phyloP scores from a whole-genome alignment of 2,113 vertebrate species.

The Syngnathus floridae region DNA sequence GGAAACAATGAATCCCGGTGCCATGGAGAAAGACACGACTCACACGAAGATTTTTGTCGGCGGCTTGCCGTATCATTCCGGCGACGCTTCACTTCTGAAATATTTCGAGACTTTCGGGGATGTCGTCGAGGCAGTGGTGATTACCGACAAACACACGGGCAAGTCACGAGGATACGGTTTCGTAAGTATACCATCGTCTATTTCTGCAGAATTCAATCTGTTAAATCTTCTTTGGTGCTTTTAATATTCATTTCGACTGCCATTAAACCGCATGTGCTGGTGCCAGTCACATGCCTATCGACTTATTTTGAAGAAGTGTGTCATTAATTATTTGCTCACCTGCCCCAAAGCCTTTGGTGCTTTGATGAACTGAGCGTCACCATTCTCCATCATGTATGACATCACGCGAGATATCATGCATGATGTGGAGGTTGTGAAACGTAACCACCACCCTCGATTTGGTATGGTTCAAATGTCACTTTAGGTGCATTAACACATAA shows the following conservation, averaged over 20 bases:
- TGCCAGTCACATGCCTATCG: no score
- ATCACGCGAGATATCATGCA: background rate
- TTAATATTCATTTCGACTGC: constrained; percentile 3
- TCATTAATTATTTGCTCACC: constrained; percentile 47
- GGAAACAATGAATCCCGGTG: constrained; percentile 78
- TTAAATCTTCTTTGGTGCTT: background rate
- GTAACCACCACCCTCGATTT: background rate
- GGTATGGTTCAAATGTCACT: background rate
- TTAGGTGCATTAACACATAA: background rate
- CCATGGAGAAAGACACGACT: constrained; percentile 87
- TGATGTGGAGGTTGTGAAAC: background rate
- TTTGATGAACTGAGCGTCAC: background rate
- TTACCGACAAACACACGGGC: constrained; percentile 91
- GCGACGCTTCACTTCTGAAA: constrained; percentile 85
- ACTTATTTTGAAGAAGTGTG: constrained; percentile 50
- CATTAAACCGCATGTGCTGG: no score
- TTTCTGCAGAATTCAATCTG: background rate
- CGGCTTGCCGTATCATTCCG: constrained; percentile 90
- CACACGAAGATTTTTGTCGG: constrained; percentile 95
- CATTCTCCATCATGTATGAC: background rate
- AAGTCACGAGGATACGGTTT: constrained; percentile 94
- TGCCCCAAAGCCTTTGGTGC: background rate
- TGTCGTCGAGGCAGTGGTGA: constrained; percentile 93
- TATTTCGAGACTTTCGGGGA: constrained; percentile 92
- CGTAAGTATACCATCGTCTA: constrained; percentile 70